Evolutionary conservation across 1,140 invertebrate species (phyloP).

Genomic region (Ostrea edulis): DNA sequence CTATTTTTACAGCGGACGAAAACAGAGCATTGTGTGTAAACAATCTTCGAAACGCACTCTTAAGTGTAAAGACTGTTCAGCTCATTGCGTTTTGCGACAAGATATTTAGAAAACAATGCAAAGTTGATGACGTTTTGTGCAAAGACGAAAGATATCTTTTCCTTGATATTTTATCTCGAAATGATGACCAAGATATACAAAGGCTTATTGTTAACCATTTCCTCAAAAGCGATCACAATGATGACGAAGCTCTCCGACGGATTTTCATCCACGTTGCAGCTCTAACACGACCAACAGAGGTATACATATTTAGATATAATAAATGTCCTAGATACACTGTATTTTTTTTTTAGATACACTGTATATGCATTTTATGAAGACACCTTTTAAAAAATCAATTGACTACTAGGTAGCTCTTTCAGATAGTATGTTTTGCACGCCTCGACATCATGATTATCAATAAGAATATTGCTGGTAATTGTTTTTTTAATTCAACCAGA

Average conservation of each 20-base stretch:
- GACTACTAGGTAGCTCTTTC: too few relatives aligned
- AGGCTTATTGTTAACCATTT: neutral
- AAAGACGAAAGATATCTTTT: conserved; percentile 2
- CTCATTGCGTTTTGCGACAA: neutral
- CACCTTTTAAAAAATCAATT: too few relatives aligned
- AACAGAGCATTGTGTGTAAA: neutral
- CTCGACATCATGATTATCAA: too few relatives aligned
- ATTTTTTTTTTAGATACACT: too few relatives aligned
- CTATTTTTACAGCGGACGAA: neutral
- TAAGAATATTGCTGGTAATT: too few relatives aligned
- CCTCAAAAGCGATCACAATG: neutral
- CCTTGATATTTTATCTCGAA: neutral
- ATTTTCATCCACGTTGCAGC: neutral
- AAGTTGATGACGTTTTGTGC: neutral
- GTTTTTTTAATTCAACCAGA: too few relatives aligned
- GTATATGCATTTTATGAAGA: too few relatives aligned
- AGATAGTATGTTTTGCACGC: too few relatives aligned
- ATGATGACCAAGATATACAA: neutral
- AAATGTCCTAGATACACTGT: too few relatives aligned
- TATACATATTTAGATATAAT: too few relatives aligned
- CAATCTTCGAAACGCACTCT: neutral
- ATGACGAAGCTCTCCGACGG: neutral
- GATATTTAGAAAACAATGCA: neutral
- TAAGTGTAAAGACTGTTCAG: neutral
- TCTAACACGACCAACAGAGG: neutral